A percentile compares a stretch with the other conserved stretches of the same genome.
Conservation (phyloP, 2,113 vertebrate species). For the Chloropsis hardwickii region DNA sequence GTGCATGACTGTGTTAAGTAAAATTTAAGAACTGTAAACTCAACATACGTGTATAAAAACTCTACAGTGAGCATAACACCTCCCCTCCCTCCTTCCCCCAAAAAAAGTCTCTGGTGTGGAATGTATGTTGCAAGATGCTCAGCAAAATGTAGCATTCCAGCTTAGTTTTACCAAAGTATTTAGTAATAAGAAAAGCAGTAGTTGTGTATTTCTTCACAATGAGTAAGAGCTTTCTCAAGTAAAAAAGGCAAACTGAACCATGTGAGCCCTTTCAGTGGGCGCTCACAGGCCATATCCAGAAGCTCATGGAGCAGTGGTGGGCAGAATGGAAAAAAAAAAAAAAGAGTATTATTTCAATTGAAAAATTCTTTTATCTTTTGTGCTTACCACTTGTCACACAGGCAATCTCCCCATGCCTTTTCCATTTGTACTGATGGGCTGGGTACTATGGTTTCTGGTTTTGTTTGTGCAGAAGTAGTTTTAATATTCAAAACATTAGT, state of each 20-base stretch:
- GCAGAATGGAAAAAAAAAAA: neutral
- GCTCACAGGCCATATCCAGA: neutral
- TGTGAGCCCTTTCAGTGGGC: neutral
- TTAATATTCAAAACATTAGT: neutral
- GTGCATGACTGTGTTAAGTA: neutral
- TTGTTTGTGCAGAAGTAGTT: neutral
- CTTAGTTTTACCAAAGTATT: neutral
- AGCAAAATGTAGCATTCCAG: neutral
- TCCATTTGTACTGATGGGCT: neutral
- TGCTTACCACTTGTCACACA: accelerated
- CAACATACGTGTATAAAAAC: neutral
- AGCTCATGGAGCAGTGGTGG: neutral
- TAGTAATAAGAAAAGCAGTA: neutral
- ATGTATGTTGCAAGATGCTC: neutral
- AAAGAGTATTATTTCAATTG: neutral
- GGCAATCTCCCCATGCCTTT: neutral
- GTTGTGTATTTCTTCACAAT: neutral
- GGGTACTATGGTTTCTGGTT: neutral
- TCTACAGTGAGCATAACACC: neutral
- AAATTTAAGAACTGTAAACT: neutral
- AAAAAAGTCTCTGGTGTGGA: neutral
- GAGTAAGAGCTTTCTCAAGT: neutral
- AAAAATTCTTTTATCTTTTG: neutral
- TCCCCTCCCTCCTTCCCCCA: accelerated
- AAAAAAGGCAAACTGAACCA: neutral